These are phyloP conservation scores for Ochropleura leucogaster DNA, from an alignment of 2,888 invertebrate genomes.

Conservation along the genomic window DNA sequence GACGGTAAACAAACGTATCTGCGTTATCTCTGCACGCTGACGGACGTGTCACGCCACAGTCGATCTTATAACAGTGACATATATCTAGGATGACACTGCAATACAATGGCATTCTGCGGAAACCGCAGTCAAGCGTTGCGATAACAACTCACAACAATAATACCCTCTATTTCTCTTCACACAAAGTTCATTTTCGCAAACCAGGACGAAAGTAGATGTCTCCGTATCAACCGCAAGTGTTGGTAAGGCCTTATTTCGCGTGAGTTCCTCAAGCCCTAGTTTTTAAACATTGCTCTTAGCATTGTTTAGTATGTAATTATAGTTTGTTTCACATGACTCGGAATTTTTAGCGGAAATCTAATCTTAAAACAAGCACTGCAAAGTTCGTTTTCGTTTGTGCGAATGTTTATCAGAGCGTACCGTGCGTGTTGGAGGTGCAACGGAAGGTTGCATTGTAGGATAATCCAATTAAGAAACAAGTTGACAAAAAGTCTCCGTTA, in stretches of 20 bases:
- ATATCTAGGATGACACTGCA: conserved; percentile 79
- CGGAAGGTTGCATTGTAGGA: conserved; percentile 74
- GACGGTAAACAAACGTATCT: conserved; percentile 55
- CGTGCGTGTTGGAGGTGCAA: conserved; percentile 73
- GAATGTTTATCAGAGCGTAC: conserved; percentile 73
- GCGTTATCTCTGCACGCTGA: conserved; percentile 53
- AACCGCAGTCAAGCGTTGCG: conserved; percentile 75
- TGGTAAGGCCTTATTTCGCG: conserved; percentile 72
- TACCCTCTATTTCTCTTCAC: conserved; percentile 55
- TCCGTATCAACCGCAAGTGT: conserved; percentile 68
- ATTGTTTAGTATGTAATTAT: conserved; percentile 75
- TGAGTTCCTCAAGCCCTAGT: conserved; percentile 74
- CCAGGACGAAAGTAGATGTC: conserved; percentile 53
- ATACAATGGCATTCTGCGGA: conserved; percentile 81
- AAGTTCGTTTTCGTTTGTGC: conserved; percentile 57
- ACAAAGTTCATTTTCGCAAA: conserved; percentile 63
- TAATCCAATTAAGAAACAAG: conserved; percentile 64
- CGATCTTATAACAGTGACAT: conserved; percentile 81
- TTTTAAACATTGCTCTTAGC: conserved; percentile 72
- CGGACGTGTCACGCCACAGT: conserved; percentile 57
- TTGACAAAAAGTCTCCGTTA: conserved; percentile 62
- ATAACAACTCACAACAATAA: conserved; percentile 49
- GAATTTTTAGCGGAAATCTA: conserved; percentile 37
- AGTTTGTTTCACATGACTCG: conserved; percentile 65
- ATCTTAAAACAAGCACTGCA: conserved; percentile 53